Evolutionary conservation across 1,140 invertebrate species (phyloP).

Genomic region (Zaprionus capensis): DNA sequence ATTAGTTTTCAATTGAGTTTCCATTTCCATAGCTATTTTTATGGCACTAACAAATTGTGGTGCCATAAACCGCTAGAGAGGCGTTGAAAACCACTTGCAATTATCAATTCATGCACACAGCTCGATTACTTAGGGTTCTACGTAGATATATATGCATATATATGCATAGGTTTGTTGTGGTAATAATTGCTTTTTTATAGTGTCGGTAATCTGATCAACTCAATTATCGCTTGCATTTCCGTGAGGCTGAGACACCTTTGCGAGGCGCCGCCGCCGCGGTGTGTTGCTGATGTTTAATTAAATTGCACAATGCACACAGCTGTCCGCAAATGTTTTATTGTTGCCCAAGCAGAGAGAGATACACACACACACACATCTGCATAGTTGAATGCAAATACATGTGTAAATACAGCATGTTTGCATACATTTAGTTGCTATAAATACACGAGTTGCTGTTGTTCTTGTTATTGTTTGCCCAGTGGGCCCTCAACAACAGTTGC

Average conservation of each 20-base stretch:
- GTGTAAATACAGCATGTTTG: conserved; percentile 22
- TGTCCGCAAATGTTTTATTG: conserved; percentile 51
- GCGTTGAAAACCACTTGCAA: conserved; percentile 11
- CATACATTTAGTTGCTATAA: conserved; percentile 26
- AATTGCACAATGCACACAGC: conserved; percentile 44
- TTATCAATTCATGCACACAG: conserved; percentile 21
- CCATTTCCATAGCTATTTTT: conserved; percentile 13
- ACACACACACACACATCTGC: background rate
- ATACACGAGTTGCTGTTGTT: conserved; percentile 16
- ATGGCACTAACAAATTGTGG: conserved; percentile 35
- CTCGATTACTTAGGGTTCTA: background rate
- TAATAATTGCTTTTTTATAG: conserved; percentile 1
- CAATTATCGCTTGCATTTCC: conserved; percentile 40
- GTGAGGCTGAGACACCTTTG: conserved; percentile 4
- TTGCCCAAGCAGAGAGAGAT: conserved; percentile 4
- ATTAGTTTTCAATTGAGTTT: conserved; percentile 32
- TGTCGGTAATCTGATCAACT: conserved; percentile 32
- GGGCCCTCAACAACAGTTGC: background rate
- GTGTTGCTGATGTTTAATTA: conserved; percentile 37
- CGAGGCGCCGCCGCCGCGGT: conserved; percentile 22
- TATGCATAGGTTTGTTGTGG: background rate
- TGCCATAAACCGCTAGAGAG: conserved; percentile 19
- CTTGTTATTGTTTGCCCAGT: conserved; percentile 6
- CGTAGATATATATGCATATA: background rate
- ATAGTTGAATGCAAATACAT: conserved; percentile 10